phyloP scores from a whole-genome alignment of 2,888 invertebrate genomes.

The Teleiodes luculella region DNA sequence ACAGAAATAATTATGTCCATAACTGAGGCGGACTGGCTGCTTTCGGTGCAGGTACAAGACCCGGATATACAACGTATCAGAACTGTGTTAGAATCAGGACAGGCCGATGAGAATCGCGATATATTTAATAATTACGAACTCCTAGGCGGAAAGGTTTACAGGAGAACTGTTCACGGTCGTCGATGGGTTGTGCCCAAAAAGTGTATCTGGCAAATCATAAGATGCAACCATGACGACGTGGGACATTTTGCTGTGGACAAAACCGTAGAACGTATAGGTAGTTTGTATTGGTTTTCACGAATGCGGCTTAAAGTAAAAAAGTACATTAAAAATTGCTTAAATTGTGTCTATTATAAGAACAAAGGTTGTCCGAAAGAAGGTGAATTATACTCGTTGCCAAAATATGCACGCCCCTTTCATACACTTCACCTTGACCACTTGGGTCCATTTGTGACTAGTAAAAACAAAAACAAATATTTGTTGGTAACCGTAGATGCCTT shows the following conservation, averaged over 20 bases:
- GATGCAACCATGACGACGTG: slow-evolving; percentile 27
- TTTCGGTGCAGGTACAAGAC: neutral
- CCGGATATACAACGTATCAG: neutral
- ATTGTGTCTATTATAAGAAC: no score
- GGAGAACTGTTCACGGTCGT: slow-evolving; percentile 21
- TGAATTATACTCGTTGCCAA: no score
- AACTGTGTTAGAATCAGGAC: slow-evolving; percentile 36
- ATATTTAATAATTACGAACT: slow-evolving; percentile 24
- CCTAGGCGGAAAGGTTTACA: slow-evolving; percentile 3
- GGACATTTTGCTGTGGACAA: slow-evolving; percentile 29
- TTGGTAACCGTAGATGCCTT: neutral
- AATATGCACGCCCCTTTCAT: no score
- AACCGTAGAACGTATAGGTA: slow-evolving; percentile 21
- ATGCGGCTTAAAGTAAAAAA: neutral
- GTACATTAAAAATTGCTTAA: slow-evolving; percentile 15
- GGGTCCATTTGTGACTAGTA: no score
- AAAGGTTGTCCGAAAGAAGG: no score
- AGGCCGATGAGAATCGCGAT: slow-evolving; percentile 5
- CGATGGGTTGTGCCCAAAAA: slow-evolving; percentile 29
- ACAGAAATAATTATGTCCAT: slow-evolving; percentile 24
- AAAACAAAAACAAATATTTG: neutral
- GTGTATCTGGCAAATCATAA: slow-evolving; percentile 24
- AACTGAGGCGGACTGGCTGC: slow-evolving; percentile 17
- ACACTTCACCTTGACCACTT: no score
- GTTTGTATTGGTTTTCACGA: slow-evolving; percentile 24